Evolutionary conservation across 2,888 invertebrate species (phyloP).

Genomic region (Himalopsyche japonica): DNA sequence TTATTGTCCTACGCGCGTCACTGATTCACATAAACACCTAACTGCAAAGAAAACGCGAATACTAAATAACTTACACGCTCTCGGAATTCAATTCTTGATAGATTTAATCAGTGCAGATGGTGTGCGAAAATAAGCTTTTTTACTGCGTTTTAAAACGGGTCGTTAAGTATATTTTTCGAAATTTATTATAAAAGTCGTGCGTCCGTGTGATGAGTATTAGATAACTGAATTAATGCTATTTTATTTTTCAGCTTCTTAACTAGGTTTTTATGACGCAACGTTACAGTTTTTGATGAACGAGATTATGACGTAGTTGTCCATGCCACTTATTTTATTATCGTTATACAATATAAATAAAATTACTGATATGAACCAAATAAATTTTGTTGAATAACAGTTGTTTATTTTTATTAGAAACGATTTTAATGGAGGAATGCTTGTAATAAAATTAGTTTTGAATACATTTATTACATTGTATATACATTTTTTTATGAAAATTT

Average conservation of each 20-base stretch:
- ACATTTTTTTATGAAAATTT: too few relatives aligned
- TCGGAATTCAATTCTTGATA: not conserved
- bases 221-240: not conserved
- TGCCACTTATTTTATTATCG: too few relatives aligned
- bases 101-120: not conserved
- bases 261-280: not conserved
- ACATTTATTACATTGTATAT: too few relatives aligned
- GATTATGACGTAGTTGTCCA: too few relatives aligned
- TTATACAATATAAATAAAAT: too few relatives aligned
- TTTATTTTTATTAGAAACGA: too few relatives aligned
- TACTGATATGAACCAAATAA: too few relatives aligned
- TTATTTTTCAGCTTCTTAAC: not conserved
- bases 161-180: not conserved
- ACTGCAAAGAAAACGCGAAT: not conserved
- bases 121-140: not conserved
- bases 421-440: too few relatives aligned
- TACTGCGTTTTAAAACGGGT: not conserved
- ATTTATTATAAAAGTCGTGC: not conserved
- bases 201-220: not conserved
- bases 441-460: too few relatives aligned
- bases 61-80: not conserved
- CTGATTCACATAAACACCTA: not conserved
- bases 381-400: too few relatives aligned
- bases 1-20: not conserved
- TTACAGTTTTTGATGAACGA: too few relatives aligned